Base-by-base conservation (phyloP, 2,888 invertebrate species). In the Cotesia congregata region DNA sequence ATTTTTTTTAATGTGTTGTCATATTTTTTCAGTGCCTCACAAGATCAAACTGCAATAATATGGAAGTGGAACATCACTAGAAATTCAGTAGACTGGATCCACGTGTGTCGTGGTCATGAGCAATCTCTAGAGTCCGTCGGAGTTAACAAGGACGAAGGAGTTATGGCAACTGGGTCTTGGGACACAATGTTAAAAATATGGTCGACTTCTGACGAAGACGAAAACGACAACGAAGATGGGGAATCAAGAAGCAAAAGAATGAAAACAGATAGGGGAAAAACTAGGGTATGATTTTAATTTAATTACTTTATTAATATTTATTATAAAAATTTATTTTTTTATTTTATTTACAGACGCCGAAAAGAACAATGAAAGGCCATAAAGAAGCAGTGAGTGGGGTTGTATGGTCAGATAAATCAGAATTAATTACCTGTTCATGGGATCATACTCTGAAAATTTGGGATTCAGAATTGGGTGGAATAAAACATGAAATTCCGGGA, bases 401-500 rank as follows among this genome's bases (percentile, higher is more conserved):
- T 0, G 92, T 94, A 74, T 99, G 98, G 98, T 92, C 95, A 83
- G 94, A 95, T 82, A 91, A 91, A 76, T 91, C 93, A 81, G 95
- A 95, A 80, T 90, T 98, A 1, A 92, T 96, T 6, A 97, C 98
- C 0, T 93, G 95, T 73, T 97, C 98, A 0, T 98, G 97, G 97
- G 99, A 99, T 91, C 98, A 99, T 87, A 95, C 98, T 0, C 91
- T 99, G 15, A 95, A 96, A 88, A 88, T 98, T 6, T 99, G 99
- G 99, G 98, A 99, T 89, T 92, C 96, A 67, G 95, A 96, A 85
- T 90, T 95, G 69, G 96, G 95, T 70, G 95, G 94, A 60, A 93
- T 97, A 67, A 96, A 95, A 88, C 93, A 94, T 65, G 96, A 97
- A 89, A 92, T 97, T 83, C 90, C 90, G 89, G 96, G 97, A 15